These are phyloP conservation scores for Dipodomys stephensi DNA, from an alignment of 2,113 vertebrate species.

Conservation along the genomic window DNA sequence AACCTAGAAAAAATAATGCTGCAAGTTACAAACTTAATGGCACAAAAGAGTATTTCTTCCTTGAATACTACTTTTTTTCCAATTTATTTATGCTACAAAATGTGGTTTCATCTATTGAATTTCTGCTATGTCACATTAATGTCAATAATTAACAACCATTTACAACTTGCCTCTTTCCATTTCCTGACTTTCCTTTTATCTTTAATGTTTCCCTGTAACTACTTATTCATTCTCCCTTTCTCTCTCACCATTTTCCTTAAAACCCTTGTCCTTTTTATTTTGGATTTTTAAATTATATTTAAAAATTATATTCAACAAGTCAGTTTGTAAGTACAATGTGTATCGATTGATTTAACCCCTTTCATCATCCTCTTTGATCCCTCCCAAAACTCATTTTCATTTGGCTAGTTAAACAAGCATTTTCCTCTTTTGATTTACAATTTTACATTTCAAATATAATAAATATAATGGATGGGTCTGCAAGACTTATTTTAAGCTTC, in stretches of 20 bases:
- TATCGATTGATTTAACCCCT: no score
- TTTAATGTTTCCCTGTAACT: not conserved
- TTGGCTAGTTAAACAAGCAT: not conserved
- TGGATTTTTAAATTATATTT: no score
- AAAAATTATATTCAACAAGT: no score
- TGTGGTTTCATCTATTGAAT: not conserved
- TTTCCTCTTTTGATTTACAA: conserved; percentile 21
- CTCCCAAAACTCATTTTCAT: not conserved
- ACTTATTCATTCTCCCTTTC: not conserved
- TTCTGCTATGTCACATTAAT: not conserved
- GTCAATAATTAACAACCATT: not conserved
- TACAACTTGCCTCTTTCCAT: not conserved
- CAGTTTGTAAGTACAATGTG: no score
- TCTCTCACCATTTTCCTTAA: conserved; percentile 36
- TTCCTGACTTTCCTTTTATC: not conserved
- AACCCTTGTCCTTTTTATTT: no score
- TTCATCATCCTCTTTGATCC: no score
- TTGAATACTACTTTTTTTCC: conserved; percentile 18
- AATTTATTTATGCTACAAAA: conserved; percentile 36
- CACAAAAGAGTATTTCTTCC: conserved; percentile 30
- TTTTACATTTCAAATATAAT: not conserved
- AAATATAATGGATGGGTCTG: not conserved
- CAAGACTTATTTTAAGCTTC: not conserved
- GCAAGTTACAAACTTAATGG: conserved; percentile 59
- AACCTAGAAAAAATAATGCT: conserved; percentile 62